phyloP scores from a whole-genome alignment of 2,797 vertebrate genomes.

The Gobio occitaniae region DNA sequence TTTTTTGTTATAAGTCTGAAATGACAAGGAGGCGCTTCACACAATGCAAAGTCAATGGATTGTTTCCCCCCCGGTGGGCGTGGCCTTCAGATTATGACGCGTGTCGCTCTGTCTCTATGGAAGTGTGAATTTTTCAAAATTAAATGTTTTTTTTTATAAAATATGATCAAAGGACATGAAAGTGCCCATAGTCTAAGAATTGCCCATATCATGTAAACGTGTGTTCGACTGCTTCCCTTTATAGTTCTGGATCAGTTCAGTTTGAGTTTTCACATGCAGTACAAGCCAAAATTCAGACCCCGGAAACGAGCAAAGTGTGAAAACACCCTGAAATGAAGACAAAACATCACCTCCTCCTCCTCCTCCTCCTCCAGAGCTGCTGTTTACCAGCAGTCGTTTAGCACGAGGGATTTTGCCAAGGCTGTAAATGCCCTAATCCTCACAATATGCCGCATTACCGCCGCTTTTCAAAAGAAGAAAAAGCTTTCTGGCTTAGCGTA shows the following conservation, averaged over 20 bases:
- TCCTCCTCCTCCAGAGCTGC: not conserved
- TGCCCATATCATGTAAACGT: too few species aligned
- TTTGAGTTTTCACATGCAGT: not conserved
- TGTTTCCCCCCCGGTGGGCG: too few species aligned
- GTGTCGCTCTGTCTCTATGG: too few species aligned
- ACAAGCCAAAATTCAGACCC: not conserved
- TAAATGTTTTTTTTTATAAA: too few species aligned
- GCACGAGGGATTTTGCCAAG: slow-evolving; percentile 16
- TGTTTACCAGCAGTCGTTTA: slow-evolving; percentile 29
- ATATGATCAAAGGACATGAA: too few species aligned
- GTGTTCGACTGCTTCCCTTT: not conserved
- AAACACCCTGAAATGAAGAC: slow-evolving; percentile 24
- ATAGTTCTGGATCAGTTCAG: not conserved
- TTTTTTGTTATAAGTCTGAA: too few species aligned
- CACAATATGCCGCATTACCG: not conserved
- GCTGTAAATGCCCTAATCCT: slow-evolving; percentile 16
- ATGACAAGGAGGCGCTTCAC: too few species aligned
- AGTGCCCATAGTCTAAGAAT: too few species aligned
- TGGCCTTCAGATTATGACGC: too few species aligned
- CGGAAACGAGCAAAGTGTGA: slow-evolving; percentile 9
- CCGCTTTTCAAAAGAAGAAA: not conserved
- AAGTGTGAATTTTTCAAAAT: too few species aligned
- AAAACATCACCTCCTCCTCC: not conserved
- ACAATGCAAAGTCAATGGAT: too few species aligned
- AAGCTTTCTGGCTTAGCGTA: slow-evolving; percentile 4